Conservation (phyloP, 2,113 vertebrate genomes). For the Cathartes aura region DNA sequence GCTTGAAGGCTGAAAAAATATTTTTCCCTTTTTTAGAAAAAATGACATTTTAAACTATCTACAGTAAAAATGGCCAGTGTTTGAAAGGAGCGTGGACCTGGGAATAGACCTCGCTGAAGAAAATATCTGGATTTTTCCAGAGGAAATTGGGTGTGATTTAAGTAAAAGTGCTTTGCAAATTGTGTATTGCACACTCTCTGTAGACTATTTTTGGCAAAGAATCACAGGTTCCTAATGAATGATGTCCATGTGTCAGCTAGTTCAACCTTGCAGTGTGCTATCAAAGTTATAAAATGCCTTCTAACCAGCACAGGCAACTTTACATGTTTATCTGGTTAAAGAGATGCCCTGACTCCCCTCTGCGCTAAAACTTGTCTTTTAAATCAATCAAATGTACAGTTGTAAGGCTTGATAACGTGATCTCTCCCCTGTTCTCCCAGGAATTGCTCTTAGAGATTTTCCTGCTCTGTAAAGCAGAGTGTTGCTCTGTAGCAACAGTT, state of each 20-base stretch:
- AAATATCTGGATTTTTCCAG: background rate
- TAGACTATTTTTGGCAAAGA: background rate
- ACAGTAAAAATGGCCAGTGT: background rate
- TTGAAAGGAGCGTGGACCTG: background rate
- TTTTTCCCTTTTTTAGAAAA: background rate
- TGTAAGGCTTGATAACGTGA: background rate
- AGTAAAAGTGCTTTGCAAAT: background rate
- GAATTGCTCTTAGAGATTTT: background rate
- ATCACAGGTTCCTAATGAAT: background rate
- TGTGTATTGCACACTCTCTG: background rate
- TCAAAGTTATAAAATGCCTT: background rate
- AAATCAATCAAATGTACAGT: background rate
- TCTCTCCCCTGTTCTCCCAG: background rate
- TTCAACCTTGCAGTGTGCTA: background rate
- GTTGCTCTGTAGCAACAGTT: background rate
- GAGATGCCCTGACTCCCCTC: background rate
- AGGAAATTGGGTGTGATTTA: background rate
- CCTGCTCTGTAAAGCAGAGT: background rate
- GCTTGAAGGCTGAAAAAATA: background rate
- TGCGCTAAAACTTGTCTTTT: background rate
- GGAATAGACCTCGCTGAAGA: background rate
- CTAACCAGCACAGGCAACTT: background rate
- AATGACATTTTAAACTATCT: background rate
- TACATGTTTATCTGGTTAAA: background rate
- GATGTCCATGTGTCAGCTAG: background rate